Percentiles rank a stretch among this genome's conserved stretches.
Evolutionary conservation across 2,113 vertebrate genomes (phyloP).

Genomic region (Micromys minutus): DNA sequence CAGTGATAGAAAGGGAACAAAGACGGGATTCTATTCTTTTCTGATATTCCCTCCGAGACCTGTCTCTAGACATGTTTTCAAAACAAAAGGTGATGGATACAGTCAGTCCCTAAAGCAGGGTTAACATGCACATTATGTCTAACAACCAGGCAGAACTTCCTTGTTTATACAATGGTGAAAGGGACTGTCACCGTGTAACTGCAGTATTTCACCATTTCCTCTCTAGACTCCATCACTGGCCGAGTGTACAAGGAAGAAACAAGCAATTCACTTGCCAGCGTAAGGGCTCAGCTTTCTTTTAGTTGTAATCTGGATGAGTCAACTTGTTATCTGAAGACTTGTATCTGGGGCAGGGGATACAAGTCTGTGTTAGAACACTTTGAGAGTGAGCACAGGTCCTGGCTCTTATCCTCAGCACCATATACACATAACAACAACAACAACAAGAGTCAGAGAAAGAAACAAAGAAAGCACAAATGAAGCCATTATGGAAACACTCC

Average conservation of each 20-base stretch:
- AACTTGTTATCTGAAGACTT: neutral
- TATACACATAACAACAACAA: neutral
- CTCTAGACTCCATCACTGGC: neutral
- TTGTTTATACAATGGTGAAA: neutral
- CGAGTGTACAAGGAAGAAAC: neutral
- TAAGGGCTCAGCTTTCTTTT: slow-evolving; percentile 16
- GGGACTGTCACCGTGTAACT: neutral
- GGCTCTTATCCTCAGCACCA: neutral
- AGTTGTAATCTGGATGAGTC: neutral
- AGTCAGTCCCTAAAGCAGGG: neutral
- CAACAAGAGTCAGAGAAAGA: neutral
- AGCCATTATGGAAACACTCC: neutral
- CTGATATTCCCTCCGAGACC: neutral
- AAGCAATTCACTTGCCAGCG: neutral
- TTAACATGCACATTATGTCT: neutral
- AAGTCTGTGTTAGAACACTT: neutral
- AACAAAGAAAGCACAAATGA: neutral
- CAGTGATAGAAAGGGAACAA: neutral
- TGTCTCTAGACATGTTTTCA: neutral
- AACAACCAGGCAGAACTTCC: neutral
- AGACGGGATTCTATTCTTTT: neutral
- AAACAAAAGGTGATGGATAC: neutral
- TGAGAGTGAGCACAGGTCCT: neutral
- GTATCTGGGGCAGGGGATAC: neutral
- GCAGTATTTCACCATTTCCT: slow-evolving; percentile 6